Base-by-base conservation (phyloP, 2,797 vertebrate genomes). In the Tadarida brasiliensis region DNA sequence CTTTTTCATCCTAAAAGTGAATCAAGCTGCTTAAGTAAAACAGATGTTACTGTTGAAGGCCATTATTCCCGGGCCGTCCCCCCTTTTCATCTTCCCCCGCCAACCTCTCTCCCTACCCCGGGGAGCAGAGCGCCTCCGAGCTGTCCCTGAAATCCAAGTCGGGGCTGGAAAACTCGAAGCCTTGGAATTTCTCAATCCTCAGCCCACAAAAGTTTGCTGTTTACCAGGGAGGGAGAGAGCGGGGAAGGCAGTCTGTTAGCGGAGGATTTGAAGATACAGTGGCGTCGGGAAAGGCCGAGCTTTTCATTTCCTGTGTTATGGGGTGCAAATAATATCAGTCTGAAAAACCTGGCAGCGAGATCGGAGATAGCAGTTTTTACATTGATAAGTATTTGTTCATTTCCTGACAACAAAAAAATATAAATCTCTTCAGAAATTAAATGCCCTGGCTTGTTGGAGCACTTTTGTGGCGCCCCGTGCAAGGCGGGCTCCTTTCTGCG, bases 381-480 rank as follows among this genome's bases (percentile, higher is more conserved):
- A 99, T 99, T 99, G 99, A 99, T 99, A 99, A 99, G 99, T 99
- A 99, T 99, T 99, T 99, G 99, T 99, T 99, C 99, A 99, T 99
- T 99, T 99, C 99, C 99, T 99, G 99, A 99, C 99, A 99, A 99
- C 99, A 99, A 99, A 99, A 97, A 98, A 98, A 99, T 99, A 99
- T 97, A 99, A 99, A 99, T 98, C 99, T 99, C 98, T 98, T 97
- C 98, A 98, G 98, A 99, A 99, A 99, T 99, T 99, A 99, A 99
- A 98, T 98, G 98, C 98, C 98, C 98, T 96, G 98, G 98, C 98
- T 98, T 98, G 98, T 98, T 98, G 98, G 98, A 98, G 98, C 98
- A 98, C 98, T 98, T 98, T 98, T 98, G 98, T 98, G 98, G 99
- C 98, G 98, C 99, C 98, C 98, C 98, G 98, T 97, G 97, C 98